Evolutionary conservation across 2,888 invertebrate genomes (phyloP), one percentile per base, ranked within the genome.

Genomic region (Elmis aenea): DNA sequence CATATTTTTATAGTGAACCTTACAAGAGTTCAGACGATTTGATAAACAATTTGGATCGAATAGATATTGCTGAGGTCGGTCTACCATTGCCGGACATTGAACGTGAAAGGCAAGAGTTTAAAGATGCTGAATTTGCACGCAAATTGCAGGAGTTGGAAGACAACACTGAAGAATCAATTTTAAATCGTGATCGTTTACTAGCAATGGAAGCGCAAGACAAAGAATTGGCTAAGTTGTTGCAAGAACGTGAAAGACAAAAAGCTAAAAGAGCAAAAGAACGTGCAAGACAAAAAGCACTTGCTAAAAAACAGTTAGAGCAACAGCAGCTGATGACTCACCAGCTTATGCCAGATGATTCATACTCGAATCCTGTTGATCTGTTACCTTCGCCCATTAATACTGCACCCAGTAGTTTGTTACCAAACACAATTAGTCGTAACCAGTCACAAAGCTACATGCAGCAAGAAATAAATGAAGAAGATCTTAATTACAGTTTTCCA

Each of bases 191-290:
- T 64, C 73, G 81, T 45, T 70, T 81, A 54, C 59, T 85, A 45
- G 85, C 85, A 2, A 83, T 85, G 51, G 85, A 87, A 66, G 84
- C 83, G 1, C 85, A 86, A 62, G 86, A 87, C 57, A 79, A 83
- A 42, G 86, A 86, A 62, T 62, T 86, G 29, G 86, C 86, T 2
- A 77, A 79, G 60, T 75, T 85, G 69, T 64, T 87, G 26, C 85
- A 86, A 61, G 85, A 85, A 59, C 70, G 78, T 52, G 85, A 86
- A 62, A 74, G 80, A 51, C 79, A 79, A 10, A 81, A 82, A 61
- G 77, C 79, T 1, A 77, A 77, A 53, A 71, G 83, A 44, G 83
- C 83, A 4, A 74, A 80, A 51, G 85, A 85, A 57, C 73, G 78
- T 51, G 83, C 83, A 8, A 74, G 79, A 37, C 74, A 77, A 50